A percentile compares a stretch with the other conserved stretches of the same genome.
Conservation (phyloP, 2,888 invertebrate species). For the Copidosoma aretas region DNA sequence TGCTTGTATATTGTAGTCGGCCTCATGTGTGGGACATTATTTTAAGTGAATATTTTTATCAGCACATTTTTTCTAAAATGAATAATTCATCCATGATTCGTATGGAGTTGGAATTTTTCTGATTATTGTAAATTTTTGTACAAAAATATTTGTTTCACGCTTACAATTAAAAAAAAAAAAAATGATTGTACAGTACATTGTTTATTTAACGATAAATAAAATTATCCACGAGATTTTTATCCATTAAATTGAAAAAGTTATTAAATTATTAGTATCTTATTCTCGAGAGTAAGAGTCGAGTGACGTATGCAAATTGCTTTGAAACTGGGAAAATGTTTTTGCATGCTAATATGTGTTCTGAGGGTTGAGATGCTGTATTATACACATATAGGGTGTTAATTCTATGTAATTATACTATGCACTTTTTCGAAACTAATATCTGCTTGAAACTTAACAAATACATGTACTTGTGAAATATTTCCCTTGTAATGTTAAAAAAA, state of each 20-base stretch:
- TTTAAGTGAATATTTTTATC: no score
- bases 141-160: background rate
- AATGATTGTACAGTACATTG: no score
- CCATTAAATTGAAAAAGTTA: background rate
- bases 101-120: background rate
- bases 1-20: background rate
- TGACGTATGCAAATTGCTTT: conserved; percentile 37
- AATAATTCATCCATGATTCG: no score
- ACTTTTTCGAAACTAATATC: background rate
- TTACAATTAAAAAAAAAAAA: background rate
- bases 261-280: conserved; percentile 7
- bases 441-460: conserved; percentile 17
- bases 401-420: background rate
- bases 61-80: no score
- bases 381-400: background rate
- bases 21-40: background rate
- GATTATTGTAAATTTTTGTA: conserved; percentile 7
- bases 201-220: background rate
- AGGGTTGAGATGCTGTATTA: conserved; percentile 20
- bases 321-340: conserved; percentile 31
- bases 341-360: conserved; percentile 39
- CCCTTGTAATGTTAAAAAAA: no score
- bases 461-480: background rate
- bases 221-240: background rate
- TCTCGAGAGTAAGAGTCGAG: conserved; percentile 30